Percentiles rank a stretch among this genome's conserved stretches.
These are phyloP conservation scores for Invenusta paracnida DNA, from an alignment of 2,888 invertebrate genomes.

Conservation along the genomic window DNA sequence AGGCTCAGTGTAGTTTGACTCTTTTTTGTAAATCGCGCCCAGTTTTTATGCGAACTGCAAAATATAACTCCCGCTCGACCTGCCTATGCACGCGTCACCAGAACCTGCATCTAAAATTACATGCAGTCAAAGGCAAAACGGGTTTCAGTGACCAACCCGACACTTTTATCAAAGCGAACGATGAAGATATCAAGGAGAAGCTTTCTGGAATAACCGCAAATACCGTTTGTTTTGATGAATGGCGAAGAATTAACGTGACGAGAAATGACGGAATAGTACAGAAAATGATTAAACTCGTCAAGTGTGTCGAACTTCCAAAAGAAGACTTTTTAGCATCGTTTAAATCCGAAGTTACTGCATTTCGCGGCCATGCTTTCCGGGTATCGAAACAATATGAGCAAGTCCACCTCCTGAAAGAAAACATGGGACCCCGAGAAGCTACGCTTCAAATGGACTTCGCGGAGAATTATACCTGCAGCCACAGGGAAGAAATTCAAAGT, in stretches of 20 bases:
- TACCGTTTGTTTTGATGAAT: neutral
- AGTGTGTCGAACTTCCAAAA: neutral
- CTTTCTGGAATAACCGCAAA: neutral
- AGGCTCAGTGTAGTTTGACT: neutral
- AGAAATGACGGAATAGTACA: neutral
- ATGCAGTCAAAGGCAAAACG: neutral
- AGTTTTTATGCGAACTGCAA: neutral
- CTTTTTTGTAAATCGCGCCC: neutral
- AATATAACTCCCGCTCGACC: neutral
- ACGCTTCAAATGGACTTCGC: neutral
- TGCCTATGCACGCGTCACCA: neutral
- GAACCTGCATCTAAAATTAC: neutral
- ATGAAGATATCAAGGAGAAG: neutral
- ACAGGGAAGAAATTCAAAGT: neutral
- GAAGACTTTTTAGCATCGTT: neutral
- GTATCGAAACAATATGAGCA: slow-evolving; percentile 46
- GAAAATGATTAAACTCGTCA: neutral
- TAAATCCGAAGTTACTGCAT: neutral
- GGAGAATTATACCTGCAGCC: neutral
- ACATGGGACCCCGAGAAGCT: slow-evolving; percentile 38
- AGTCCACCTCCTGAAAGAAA: slow-evolving; percentile 43
- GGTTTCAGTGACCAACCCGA: neutral
- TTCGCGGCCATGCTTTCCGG: slow-evolving; percentile 19
- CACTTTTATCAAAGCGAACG: neutral
- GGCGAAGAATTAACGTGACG: neutral